Conservation (phyloP, 2,888 invertebrate species). For the Caenorhabditis panamensis region DNA sequence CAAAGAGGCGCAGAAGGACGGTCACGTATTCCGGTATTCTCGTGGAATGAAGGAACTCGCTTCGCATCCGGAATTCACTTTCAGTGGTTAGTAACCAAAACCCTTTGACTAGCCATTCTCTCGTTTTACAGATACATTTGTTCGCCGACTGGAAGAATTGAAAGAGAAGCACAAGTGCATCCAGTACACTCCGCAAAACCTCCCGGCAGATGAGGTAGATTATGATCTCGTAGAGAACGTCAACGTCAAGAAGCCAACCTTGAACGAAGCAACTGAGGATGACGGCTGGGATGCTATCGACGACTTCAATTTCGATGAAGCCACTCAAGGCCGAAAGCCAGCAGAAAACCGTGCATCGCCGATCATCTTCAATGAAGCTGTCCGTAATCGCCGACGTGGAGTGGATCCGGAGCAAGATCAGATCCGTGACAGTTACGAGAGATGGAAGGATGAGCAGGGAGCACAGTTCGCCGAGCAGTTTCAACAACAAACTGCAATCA, state of each 20-base stretch:
- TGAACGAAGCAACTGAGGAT: neutral
- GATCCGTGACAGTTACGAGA: constrained; percentile 43
- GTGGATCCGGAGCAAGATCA: constrained; percentile 34
- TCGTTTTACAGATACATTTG: constrained; percentile 28
- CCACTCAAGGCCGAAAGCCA: constrained; percentile 6
- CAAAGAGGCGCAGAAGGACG: constrained; percentile 36
- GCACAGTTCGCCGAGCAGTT: constrained; percentile 34
- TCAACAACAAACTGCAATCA: constrained; percentile 40
- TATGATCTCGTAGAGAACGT: constrained; percentile 28
- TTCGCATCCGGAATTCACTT: constrained; percentile 12
- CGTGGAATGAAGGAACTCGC: constrained; percentile 35
- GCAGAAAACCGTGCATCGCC: constrained; percentile 21
- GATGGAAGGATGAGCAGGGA: constrained; percentile 47
- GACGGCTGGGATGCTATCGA: constrained; percentile 51
- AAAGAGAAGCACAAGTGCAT: constrained; percentile 36
- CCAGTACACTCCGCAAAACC: constrained; percentile 7
- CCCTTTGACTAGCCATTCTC: no score
- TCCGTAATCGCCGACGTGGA: constrained; percentile 27
- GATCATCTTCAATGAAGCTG: constrained; percentile 23
- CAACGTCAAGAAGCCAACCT: neutral
- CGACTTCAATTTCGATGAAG: constrained; percentile 19
- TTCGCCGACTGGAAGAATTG: constrained; percentile 19
- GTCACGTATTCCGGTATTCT: constrained; percentile 45
- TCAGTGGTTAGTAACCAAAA: constrained; percentile 16
- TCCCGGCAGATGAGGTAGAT: constrained; percentile 7